phyloP scores from a whole-genome alignment of 2,113 vertebrate species.

The Reinhardtius hippoglossoides region DNA sequence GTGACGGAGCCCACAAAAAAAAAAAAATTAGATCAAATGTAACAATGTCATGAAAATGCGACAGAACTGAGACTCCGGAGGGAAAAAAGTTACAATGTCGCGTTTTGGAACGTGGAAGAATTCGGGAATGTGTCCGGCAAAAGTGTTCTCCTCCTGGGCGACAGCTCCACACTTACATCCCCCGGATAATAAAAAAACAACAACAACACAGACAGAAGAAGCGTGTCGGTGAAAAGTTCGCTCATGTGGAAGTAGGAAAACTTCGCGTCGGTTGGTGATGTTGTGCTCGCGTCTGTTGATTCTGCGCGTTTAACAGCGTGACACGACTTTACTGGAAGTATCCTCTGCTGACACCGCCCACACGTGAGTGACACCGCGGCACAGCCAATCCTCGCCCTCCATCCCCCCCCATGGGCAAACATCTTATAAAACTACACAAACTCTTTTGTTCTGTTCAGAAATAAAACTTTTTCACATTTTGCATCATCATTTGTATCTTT shows the following conservation, averaged over 20 bases:
- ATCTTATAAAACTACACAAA: neutral
- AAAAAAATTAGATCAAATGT: slow-evolving; percentile 4
- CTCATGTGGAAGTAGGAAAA: neutral
- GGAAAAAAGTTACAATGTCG: neutral
- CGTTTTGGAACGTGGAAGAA: neutral
- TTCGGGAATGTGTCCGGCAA: slow-evolving; percentile 40
- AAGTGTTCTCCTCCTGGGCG: neutral
- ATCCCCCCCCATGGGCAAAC: neutral
- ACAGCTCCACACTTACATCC: slow-evolving; percentile 59
- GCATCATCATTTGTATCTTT: too few species aligned
- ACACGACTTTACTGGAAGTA: slow-evolving; percentile 80
- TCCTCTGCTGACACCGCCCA: slow-evolving; percentile 72
- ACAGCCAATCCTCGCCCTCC: slow-evolving; percentile 66
- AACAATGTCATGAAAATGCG: slow-evolving; percentile 33
- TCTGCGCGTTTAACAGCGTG: slow-evolving; percentile 43
- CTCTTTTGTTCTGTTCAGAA: neutral
- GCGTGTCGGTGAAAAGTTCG: neutral
- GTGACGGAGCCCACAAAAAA: slow-evolving; percentile 37
- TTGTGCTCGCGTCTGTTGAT: slow-evolving; percentile 67
- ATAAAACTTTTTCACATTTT: neutral
- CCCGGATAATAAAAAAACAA: slow-evolving; percentile 8
- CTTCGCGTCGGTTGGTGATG: slow-evolving; percentile 6
- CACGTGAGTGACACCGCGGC: slow-evolving; percentile 62
- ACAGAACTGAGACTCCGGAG: neutral
- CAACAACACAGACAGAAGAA: slow-evolving; percentile 1